Conservation (phyloP, 30 jellyfish, hydroid and myxozoan species). For the Pseudorhiza aurosa region DNA sequence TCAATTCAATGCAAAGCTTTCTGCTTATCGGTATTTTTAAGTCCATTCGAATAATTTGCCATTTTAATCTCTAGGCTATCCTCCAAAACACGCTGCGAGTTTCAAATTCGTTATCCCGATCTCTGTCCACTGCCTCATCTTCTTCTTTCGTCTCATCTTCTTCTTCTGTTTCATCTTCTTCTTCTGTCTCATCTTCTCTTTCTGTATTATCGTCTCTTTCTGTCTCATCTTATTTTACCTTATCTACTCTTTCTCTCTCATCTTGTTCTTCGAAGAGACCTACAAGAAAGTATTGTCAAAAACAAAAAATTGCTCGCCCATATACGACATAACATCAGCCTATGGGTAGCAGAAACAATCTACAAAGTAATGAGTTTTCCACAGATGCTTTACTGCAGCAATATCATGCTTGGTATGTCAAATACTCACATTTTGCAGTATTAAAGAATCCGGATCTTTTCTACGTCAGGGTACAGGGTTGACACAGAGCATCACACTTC, state of each 20-base stretch:
- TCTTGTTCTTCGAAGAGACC: not conserved
- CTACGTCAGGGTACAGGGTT: no score
- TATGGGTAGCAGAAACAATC: constrained; percentile 30
- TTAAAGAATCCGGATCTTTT: not conserved
- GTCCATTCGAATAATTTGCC: no score
- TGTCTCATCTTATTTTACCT: no score
- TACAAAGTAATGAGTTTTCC: constrained; percentile 3
- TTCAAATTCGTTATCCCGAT: not conserved
- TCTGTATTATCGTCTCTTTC: no score
- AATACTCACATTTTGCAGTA: not conserved
- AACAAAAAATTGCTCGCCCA: constrained; percentile 9
- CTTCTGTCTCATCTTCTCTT: not conserved
- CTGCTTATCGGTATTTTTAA: no score
- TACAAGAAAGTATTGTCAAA: constrained; percentile 9
- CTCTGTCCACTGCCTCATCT: not conserved
- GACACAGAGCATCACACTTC: no score
- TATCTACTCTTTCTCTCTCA: no score
- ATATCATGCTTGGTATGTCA: constrained; percentile 18
- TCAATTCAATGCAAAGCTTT: no score
- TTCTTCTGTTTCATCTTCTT: not conserved
- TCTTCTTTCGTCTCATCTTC: not conserved
- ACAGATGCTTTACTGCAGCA: constrained; percentile 33
- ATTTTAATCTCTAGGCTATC: no score
- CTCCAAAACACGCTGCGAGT: no score
- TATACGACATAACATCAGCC: constrained; percentile 24